Percentiles rank a stretch among this genome's conserved stretches.
Evolutionary conservation across 1,140 invertebrate genomes (phyloP).

Genomic region (Pseudomyrmex sp.): DNA sequence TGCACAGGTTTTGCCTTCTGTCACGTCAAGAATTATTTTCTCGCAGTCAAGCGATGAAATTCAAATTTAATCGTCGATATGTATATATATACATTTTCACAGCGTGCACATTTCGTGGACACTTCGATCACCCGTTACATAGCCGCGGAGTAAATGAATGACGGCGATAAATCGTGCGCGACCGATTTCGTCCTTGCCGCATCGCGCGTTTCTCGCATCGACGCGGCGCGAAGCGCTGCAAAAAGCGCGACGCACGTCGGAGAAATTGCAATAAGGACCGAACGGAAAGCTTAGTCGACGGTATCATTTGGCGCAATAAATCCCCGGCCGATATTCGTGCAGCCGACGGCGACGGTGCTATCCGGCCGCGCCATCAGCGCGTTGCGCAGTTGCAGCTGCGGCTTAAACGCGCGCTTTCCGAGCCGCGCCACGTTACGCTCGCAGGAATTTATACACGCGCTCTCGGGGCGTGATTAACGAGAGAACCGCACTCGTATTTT

Average conservation of each 20-base stretch:
- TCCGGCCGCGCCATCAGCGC: constrained; percentile 50
- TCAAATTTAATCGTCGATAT: not conserved
- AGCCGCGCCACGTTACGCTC: not conserved
- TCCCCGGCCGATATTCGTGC: constrained; percentile 41
- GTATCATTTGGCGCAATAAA: constrained; percentile 63
- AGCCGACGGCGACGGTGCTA: constrained; percentile 57
- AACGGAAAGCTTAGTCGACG: constrained; percentile 44
- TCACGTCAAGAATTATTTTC: not conserved
- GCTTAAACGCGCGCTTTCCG: constrained; percentile 24
- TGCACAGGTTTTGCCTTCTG: too few species aligned
- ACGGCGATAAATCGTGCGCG: constrained; percentile 42
- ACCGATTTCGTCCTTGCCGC: constrained; percentile 41
- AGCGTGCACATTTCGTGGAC: not conserved
- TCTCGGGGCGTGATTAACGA: constrained; percentile 31
- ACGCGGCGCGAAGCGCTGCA: constrained; percentile 34
- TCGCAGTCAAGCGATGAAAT: not conserved
- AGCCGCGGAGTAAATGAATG: constrained; percentile 34
- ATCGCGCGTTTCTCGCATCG: constrained; percentile 38
- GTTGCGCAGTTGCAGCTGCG: constrained; percentile 58
- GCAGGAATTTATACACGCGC: constrained; percentile 46
- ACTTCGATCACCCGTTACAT: constrained; percentile 19
- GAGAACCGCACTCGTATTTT: constrained; percentile 32
- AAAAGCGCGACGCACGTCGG: constrained; percentile 46
- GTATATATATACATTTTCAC: too few species aligned
- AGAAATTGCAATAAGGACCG: constrained; percentile 48